These are phyloP conservation scores for Diarsia rubi DNA, from an alignment of 2,888 invertebrate genomes.

Conservation along the genomic window DNA sequence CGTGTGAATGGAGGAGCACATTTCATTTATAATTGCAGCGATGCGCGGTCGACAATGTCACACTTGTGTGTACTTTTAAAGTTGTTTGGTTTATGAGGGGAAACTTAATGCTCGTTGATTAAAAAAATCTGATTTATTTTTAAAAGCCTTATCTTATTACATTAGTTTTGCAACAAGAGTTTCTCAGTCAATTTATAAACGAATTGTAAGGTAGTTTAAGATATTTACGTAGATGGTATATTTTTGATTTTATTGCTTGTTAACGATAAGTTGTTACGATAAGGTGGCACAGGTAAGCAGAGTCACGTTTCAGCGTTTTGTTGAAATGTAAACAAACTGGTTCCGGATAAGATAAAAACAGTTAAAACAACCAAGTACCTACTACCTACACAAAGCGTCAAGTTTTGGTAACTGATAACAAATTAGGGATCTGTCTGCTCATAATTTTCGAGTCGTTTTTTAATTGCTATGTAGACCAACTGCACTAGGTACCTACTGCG, in stretches of 20 bases:
- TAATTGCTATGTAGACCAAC: neutral
- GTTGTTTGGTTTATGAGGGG: constrained; percentile 79
- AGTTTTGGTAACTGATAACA: constrained; percentile 78
- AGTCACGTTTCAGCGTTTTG: constrained; percentile 89
- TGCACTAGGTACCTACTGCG: neutral
- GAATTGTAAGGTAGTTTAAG: constrained; percentile 49
- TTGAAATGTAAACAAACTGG: constrained; percentile 90
- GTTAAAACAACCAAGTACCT: constrained; percentile 71
- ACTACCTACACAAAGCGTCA: constrained; percentile 68
- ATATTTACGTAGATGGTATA: constrained; percentile 74
- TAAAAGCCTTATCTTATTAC: constrained; percentile 8
- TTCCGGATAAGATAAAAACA: constrained; percentile 90
- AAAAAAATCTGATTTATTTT: constrained; percentile 58
- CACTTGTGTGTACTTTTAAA: constrained; percentile 82
- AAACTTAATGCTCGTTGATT: constrained; percentile 68
- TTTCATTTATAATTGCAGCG: constrained; percentile 91
- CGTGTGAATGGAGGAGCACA: constrained; percentile 91
- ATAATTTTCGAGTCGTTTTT: constrained; percentile 40
- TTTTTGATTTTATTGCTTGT: constrained; percentile 87
- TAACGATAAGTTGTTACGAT: constrained; percentile 88
- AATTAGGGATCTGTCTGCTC: constrained; percentile 37
- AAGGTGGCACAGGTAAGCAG: constrained; percentile 85
- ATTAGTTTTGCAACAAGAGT: constrained; percentile 18
- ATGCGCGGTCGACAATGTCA: constrained; percentile 89
- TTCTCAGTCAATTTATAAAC: constrained; percentile 36